phyloP scores from a whole-genome alignment of 2,888 invertebrate species.

The Agrotis exclamationis region DNA sequence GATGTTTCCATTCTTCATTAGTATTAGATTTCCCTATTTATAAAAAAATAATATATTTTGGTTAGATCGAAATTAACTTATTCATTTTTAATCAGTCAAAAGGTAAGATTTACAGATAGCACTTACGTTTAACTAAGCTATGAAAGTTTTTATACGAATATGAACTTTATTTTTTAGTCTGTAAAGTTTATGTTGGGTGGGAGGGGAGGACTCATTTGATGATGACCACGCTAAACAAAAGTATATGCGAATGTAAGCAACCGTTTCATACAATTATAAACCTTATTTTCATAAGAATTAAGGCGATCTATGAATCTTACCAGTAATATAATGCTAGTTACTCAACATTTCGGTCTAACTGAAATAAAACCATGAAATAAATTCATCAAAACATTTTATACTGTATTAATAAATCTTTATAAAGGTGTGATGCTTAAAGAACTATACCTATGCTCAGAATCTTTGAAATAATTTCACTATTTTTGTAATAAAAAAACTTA shows the following conservation, averaged over 20 bases:
- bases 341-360: constrained; percentile 35
- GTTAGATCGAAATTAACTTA: constrained; percentile 25
- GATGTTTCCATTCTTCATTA: constrained; percentile 32
- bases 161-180: neutral
- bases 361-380: neutral
- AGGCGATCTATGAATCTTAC: neutral
- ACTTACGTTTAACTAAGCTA: neutral
- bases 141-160: neutral
- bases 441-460: constrained; percentile 77
- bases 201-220: no score
- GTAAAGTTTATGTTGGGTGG: neutral
- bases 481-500: constrained; percentile 75
- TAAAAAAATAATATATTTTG: constrained; percentile 10
- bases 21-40: constrained; percentile 46
- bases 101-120: neutral
- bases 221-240: no score
- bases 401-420: constrained; percentile 47
- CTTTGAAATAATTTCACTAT: constrained; percentile 76
- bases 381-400: constrained; percentile 50
- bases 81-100: neutral
- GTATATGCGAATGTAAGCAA: neutral
- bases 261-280: neutral
- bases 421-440: constrained; percentile 73
- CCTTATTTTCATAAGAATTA: neutral
- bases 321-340: constrained; percentile 7